Percentiles rank a stretch among this genome's conserved stretches.
Conservation (phyloP, 2,113 vertebrate species). For the Myotis brandtii region DNA sequence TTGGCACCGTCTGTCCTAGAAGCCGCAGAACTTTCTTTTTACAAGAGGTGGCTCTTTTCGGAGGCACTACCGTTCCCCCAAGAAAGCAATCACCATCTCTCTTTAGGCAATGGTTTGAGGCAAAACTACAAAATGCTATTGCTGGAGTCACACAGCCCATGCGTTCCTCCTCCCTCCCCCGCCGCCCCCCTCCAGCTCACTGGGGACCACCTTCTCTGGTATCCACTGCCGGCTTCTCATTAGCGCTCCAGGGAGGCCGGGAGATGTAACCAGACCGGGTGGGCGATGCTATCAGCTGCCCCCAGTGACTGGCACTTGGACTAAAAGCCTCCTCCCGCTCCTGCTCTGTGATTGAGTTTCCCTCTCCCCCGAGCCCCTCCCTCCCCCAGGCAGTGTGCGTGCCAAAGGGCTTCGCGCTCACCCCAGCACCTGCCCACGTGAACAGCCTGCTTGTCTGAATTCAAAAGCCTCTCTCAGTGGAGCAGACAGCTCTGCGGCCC, state of each 20-base stretch:
- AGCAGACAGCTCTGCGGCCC: neutral
- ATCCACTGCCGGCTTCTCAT: slow-evolving; percentile 78
- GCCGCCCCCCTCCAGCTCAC: neutral
- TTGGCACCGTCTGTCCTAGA: neutral
- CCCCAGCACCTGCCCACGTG: neutral
- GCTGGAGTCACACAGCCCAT: neutral
- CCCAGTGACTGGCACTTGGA: slow-evolving; percentile 73
- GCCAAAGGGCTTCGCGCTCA: neutral
- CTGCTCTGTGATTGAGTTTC: slow-evolving; percentile 73
- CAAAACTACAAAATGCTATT: neutral
- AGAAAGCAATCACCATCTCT: neutral
- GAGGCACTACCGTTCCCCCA: neutral
- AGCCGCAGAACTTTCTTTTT: neutral
- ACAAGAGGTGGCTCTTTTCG: neutral
- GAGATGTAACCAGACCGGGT: slow-evolving; percentile 78
- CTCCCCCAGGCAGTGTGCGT: neutral
- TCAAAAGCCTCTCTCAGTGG: neutral
- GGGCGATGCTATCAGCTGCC: slow-evolving; percentile 80
- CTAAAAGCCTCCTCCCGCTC: slow-evolving; percentile 80
- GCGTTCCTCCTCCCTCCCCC: neutral
- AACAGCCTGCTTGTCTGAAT: neutral
- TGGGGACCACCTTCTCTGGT: slow-evolving; percentile 54
- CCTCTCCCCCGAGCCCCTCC: neutral
- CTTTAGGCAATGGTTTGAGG: neutral
- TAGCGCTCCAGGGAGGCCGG: slow-evolving; percentile 75